These are phyloP conservation scores for Potamilus streckersoni DNA, from an alignment of 1,140 invertebrate species.

Conservation along the genomic window DNA sequence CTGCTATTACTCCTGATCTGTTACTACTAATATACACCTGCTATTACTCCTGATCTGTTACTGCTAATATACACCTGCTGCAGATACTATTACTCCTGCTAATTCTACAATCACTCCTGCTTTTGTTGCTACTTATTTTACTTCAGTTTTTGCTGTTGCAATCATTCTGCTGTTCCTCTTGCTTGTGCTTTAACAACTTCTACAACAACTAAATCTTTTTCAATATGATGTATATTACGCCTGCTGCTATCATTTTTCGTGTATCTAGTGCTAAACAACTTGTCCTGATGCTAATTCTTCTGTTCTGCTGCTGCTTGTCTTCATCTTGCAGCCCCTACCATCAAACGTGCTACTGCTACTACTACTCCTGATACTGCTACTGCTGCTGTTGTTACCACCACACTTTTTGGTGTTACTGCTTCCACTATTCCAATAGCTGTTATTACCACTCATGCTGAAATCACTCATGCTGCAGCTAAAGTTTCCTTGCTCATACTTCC, in stretches of 20 bases:
- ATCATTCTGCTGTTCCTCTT: neutral
- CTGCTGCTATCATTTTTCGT: neutral
- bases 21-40: neutral
- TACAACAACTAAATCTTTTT: constrained; percentile 7
- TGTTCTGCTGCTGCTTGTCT: neutral
- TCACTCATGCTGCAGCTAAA: neutral
- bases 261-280: neutral
- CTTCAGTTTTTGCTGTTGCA: neutral
- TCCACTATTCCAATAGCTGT: neutral
- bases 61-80: neutral
- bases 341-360: neutral
- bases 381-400: neutral
- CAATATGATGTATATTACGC: neutral
- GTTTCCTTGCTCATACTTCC: neutral
- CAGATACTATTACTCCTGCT: neutral
- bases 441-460: neutral
- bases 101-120: neutral
- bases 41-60: neutral
- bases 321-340: neutral
- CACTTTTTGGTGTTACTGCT: neutral
- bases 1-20: neutral
- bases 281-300: neutral
- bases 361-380: neutral
- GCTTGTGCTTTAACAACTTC: neutral
- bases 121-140: constrained; percentile 1